Base-by-base conservation (phyloP, 2,113 vertebrate genomes). In the Tragelaphus scriptus region DNA sequence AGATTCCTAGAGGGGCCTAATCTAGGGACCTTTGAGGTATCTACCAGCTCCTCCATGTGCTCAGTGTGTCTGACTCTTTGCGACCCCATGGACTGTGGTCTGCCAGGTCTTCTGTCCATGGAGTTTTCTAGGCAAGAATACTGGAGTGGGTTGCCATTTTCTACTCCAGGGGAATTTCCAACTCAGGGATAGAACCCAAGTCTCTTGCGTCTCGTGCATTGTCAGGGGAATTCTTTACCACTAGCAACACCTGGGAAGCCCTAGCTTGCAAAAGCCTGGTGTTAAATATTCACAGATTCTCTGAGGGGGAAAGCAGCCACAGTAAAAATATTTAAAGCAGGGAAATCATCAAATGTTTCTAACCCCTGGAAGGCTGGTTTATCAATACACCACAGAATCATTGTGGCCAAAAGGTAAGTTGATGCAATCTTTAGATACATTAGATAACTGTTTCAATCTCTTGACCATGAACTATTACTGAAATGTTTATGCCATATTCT, bases 211-310 rank as follows among this genome's bases (percentile, higher is more conserved):
- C 36, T 44, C 36, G 5, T 75, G 36, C 71, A 75, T 40, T 44
- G 36, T 40, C 68, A 44, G 14, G 36, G 21, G 21, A 25, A 75
- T 44, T 75, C 71, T 75, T 75, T 44, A 75, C 71, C 71, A 44
- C 71, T 75, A 75, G 21, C 5, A 1, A 21, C 19, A 75, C 21
- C 21, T 40, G 71, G 21, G 21, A 75, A 44, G 71, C 36, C 21
- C 11, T 75, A 40, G 71, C 36, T 75, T 75, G 8, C 23, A 77
- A 95, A 87, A 93, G 32, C 1, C 30, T 36, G 7, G 47, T 84
- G 19, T 87, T 87, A 95, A 80, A 77, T 87, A 80, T 26, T 95
- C 58, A 96, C 40, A 9, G 90, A 86, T 93, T 89, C 30, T 86
- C 4, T 96, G 58, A 94, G 40, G 13, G 47, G n/a, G 77, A 96